A percentile compares a stretch with the other conserved stretches of the same genome.
Evolutionary conservation across 2,797 vertebrate genomes (phyloP).

Genomic region (Gymnothorax reevesii): DNA sequence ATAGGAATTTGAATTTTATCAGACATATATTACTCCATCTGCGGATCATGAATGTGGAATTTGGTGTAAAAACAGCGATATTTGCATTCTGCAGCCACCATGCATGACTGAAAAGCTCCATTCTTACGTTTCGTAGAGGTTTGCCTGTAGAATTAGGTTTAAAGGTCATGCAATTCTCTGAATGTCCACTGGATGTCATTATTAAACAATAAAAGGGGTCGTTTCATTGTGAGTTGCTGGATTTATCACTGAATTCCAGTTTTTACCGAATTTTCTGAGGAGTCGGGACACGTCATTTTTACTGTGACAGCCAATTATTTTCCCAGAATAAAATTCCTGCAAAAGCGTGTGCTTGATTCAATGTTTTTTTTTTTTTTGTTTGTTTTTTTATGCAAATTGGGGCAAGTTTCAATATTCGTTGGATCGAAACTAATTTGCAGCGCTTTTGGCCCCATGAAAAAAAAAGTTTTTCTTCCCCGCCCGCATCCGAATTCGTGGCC

Average conservation of each 20-base stretch:
- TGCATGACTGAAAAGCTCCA: not conserved
- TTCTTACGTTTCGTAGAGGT: not conserved
- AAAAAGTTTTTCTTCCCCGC: too few relatives aligned
- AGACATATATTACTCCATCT: not conserved
- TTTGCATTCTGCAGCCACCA: not conserved
- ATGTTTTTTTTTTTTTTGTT: too few relatives aligned
- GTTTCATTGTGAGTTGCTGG: not conserved
- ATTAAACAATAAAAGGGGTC: constrained; percentile 40
- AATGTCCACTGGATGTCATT: constrained; percentile 62
- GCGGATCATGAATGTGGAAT: not conserved
- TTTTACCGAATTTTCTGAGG: not conserved
- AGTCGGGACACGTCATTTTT: not conserved
- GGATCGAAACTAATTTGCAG: not conserved
- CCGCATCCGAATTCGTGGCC: too few relatives aligned
- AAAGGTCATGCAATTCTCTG: constrained; percentile 24
- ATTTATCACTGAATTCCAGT: not conserved
- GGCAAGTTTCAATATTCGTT: not conserved
- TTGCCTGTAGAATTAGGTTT: not conserved
- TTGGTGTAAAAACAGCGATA: not conserved
- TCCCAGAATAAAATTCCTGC: not conserved
- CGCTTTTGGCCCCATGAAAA: not conserved
- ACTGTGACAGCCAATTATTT: constrained; percentile 16
- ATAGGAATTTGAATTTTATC: not conserved
- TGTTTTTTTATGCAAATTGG: not conserved
- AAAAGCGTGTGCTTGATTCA: not conserved